Base-by-base conservation (phyloP, 2,888 invertebrate species). In the Amblyjoppa proteus region DNA sequence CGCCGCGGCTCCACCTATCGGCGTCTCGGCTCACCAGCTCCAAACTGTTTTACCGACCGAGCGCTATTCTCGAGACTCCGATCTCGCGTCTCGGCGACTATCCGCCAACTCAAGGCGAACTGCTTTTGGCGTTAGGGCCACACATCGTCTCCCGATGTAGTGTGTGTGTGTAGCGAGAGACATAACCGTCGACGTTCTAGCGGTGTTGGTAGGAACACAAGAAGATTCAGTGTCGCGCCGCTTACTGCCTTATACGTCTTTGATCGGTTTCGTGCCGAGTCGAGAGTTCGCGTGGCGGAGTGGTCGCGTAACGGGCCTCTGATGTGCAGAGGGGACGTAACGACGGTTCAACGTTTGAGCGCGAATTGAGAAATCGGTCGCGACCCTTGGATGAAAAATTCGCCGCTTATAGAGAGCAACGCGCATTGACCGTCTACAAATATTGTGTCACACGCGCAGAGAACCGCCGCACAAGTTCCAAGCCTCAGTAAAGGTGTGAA, bases 61-160 rank as follows among this genome's bases (percentile, higher is more conserved):
- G 20, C 51, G 38, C 6, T 28, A 45, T 53, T 41, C 41, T 68
- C 69, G 16, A 69, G 49, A 49, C 13, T 5, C 13, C 69, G 69
- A 68, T 38, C 38, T 75, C 74, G 45, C 81, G 58, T 81, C 81
- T 74, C 53, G 58, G 69, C 31, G 58, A 56, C 61, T 20, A 73
- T 76, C 64, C 28, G 25, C 11, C 51, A 70, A 64, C 38, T 64
- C 81, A 76, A 76, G 81, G 81, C 81, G 81, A 82, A 82, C 81
- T 53, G 70, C 81, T 76, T 45, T 82, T 61, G 70, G 81, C 75
- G 81, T 81, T 75, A 58, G 38, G 69, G 61, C 49, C 49, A 31
- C n/a, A 41, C 51, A 31, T 51, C 45, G 51, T 41, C 11, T 16
- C 38, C 53, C 25, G 68, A 61, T 70, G 76, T 41, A 51, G 64